Evolutionary conservation across 2,113 vertebrate genomes (phyloP).

Genomic region (Martes martes): DNA sequence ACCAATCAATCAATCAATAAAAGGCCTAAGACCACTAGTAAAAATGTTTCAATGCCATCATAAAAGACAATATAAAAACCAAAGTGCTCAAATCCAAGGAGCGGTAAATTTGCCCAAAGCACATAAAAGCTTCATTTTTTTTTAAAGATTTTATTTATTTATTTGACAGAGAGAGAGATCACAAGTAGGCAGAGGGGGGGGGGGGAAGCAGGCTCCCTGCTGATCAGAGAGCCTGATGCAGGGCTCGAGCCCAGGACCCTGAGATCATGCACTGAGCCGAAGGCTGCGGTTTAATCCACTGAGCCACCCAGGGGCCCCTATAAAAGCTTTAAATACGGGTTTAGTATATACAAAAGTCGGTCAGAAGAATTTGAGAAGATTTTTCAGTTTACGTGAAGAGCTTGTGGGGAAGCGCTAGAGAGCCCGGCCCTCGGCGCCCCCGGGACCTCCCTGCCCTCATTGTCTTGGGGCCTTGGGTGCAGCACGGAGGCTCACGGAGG

Average conservation of each 20-base stretch:
- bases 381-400: conserved; percentile 75
- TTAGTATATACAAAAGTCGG: conserved; percentile 88
- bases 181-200: too few species aligned
- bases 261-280: too few species aligned
- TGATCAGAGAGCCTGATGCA: too few species aligned
- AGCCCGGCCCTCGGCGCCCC: conserved; percentile 86
- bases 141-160: too few species aligned
- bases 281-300: too few species aligned
- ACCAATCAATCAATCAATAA: not conserved
- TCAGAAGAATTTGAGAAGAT: conserved; percentile 86
- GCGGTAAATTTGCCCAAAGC: conserved; percentile 90
- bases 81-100: conserved; percentile 93
- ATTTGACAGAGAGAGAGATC: too few species aligned
- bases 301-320: not conserved
- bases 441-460: conserved; percentile 51
- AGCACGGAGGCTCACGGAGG: not conserved
- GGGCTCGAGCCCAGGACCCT: too few species aligned
- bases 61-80: conserved; percentile 83
- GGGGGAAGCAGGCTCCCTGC: too few species aligned
- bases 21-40: conserved; percentile 72
- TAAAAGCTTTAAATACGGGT: conserved; percentile 93
- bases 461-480: conserved; percentile 20
- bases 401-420: conserved; percentile 83
- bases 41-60: conserved; percentile 55
- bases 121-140: conserved; percentile 88